Base-by-base conservation (phyloP, 92 coral and sea anemone genomes). In the Pocillopora meandrina region DNA sequence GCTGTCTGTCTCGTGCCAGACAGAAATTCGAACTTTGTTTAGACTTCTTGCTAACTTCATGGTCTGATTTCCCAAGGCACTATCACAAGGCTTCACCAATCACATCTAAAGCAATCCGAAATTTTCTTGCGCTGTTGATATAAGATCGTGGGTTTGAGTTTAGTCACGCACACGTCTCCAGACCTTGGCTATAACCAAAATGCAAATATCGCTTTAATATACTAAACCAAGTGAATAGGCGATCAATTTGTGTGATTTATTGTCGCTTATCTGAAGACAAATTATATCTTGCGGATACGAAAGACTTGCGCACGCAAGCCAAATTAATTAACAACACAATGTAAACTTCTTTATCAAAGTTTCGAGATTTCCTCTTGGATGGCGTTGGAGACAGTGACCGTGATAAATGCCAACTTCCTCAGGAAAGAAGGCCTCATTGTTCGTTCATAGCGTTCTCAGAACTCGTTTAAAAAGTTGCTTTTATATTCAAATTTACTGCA, bases 231-330 rank as follows among this genome's bases (percentile, higher is more conserved):
- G 12, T 19, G 3, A 70, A 70, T 56, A 70, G 23, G 18, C 74
- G 56, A 34, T 70, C 56, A 36, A 13, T 70, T 70, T 34, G 74
- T 55, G 74, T 70, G 74, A 70, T 70, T 70, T 35, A 36, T 70
- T n/a, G 33, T 12, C 17, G 72, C 12, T 36, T 21, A 4, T 68
- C 13, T 21, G 35, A 21, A 33, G 42, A 65, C 36, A 7, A 2
- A 70, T 70, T 35, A 70, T 34, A 49, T 70, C 19, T 3, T 70
- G 56, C 56, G 55, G 74, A 70, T 70, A 70, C 33, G 56, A 12
- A 70, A 36, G 56, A 20, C 74, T 70, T 70, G 21, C 18, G 74
- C 74, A 70, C 74, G 74, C 74, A 70, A 70, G 74, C 4, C 3
- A 70, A 36, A 35, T 70, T 15, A 33, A 16, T 70, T 70, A 70